phyloP scores from a whole-genome alignment of 2,113 vertebrate genomes.

The Tychaedon coryphoeus region DNA sequence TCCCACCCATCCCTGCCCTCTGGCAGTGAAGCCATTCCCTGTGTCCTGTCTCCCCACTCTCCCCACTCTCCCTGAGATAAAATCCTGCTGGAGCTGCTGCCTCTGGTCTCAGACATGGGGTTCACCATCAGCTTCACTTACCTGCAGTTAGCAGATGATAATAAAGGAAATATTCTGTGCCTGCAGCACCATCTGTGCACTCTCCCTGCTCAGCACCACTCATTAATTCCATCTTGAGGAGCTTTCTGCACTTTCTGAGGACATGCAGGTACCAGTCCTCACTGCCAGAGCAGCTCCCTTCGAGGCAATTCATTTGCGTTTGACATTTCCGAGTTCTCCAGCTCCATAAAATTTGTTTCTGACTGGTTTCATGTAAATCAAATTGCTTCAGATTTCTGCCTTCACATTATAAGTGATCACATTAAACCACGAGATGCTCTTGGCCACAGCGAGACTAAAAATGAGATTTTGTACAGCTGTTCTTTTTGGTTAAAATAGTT shows the following conservation, averaged over 20 bases:
- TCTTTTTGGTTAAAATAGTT: neutral
- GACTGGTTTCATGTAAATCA: constrained; percentile 2
- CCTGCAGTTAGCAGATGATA: neutral
- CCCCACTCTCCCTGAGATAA: neutral
- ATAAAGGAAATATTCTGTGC: neutral
- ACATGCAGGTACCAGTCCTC: rapidly evolving
- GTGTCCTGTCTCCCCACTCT: neutral
- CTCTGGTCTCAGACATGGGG: rapidly evolving
- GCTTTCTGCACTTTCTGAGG: neutral
- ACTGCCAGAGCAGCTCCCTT: neutral
- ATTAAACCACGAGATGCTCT: neutral
- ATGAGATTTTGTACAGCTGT: neutral
- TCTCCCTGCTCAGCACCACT: neutral
- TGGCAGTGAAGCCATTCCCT: neutral
- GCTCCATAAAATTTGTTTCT: constrained; percentile 8
- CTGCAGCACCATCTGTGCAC: neutral
- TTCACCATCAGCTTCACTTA: neutral
- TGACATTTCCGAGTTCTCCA: neutral
- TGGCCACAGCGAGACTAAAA: neutral
- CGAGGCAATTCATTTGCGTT: neutral
- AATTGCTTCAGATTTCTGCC: constrained; percentile 9
- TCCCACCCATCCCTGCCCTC: neutral
- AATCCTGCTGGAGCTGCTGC: too few relatives aligned
- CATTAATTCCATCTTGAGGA: neutral
- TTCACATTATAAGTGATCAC: neutral